phyloP scores from a whole-genome alignment of 2,888 invertebrate genomes.

The Lasioglossum leucozonium region DNA sequence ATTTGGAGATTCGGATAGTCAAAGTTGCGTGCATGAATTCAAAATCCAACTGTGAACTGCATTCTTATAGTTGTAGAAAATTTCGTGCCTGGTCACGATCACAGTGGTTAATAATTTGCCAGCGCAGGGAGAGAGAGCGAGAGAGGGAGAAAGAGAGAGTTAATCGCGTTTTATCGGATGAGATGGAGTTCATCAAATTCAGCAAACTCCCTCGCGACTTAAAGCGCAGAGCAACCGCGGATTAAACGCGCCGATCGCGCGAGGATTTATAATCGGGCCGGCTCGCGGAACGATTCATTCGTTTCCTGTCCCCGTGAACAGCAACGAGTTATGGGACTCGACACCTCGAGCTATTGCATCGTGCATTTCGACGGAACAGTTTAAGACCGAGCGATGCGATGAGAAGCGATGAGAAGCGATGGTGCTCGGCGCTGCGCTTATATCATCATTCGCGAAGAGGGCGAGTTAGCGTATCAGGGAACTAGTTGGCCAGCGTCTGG shows the following conservation, averaged over 20 bases:
- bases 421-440: slow-evolving; percentile 29
- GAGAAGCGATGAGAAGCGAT: background rate
- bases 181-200: background rate
- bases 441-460: slow-evolving; percentile 49
- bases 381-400: slow-evolving; percentile 47
- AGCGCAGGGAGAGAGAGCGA: no score
- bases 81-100: no score
- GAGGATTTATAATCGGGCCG: slow-evolving; percentile 1
- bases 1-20: no score
- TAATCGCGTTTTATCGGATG: background rate
- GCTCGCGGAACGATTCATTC: slow-evolving; percentile 23
- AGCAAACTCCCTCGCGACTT: background rate
- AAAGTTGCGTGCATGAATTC: no score
- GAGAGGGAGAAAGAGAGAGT: no score
- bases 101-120: background rate
- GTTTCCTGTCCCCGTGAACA: slow-evolving; percentile 16
- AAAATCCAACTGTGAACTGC: no score
- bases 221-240: background rate
- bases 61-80: no score
- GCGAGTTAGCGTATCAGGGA: slow-evolving; percentile 51
- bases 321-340: slow-evolving; percentile 47
- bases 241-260: background rate
- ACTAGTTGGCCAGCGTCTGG: slow-evolving; percentile 50
- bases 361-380: slow-evolving; percentile 54
- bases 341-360: slow-evolving; percentile 45